These are phyloP conservation scores for Agrilus planipennis DNA, from an alignment of 1,140 invertebrate species.

Conservation along the genomic window DNA sequence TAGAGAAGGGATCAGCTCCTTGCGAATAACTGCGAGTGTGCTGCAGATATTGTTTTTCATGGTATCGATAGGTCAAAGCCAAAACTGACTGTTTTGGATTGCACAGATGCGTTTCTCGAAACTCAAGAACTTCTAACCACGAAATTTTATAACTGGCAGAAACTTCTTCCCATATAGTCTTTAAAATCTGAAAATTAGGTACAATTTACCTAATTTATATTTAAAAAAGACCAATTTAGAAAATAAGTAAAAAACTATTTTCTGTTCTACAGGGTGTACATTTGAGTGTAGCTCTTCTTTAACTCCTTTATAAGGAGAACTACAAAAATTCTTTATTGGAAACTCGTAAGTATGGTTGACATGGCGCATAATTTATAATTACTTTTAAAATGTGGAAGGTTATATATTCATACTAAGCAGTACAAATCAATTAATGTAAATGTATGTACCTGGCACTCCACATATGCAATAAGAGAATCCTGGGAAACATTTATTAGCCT, in stretches of 20 bases:
- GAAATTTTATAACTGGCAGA: conserved; percentile 39
- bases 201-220: too few relatives aligned
- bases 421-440: too few relatives aligned
- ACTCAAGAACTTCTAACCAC: conserved; percentile 54
- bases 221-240: too few relatives aligned
- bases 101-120: conserved; percentile 51
- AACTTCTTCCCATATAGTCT: conserved; percentile 46
- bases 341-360: too few relatives aligned
- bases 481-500: conserved; percentile 63
- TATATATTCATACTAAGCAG: too few relatives aligned
- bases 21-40: conserved; percentile 21
- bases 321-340: too few relatives aligned
- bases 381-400: too few relatives aligned
- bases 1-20: conserved; percentile 10
- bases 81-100: conserved; percentile 41
- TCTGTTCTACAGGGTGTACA: too few relatives aligned
- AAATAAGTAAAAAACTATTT: too few relatives aligned
- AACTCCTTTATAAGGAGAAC: too few relatives aligned
- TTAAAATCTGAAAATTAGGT: conserved; percentile 36
- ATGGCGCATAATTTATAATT: too few relatives aligned
- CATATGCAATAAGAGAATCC: conserved; percentile 77
- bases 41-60: conserved; percentile 32
- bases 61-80: conserved; percentile 35
- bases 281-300: too few relatives aligned
- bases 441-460: conserved; percentile 81